Evolutionary conservation across 2,888 invertebrate genomes (phyloP).

Genomic region (Lasioglossum vierecki): DNA sequence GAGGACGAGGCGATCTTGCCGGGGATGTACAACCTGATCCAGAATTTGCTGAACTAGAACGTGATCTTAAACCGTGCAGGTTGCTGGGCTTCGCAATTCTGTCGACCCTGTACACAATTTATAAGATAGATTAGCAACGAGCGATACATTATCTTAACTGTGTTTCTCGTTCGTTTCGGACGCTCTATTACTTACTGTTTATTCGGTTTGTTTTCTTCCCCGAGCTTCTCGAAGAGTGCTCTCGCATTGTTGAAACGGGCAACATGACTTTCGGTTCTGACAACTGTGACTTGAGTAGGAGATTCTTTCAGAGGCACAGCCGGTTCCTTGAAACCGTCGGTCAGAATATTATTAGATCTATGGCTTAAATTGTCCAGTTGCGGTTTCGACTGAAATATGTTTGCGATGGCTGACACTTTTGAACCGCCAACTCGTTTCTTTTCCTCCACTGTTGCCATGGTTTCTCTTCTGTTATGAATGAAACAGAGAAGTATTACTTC

Average conservation of each 20-base stretch:
- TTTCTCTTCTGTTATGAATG: constrained; percentile 30
- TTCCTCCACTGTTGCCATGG: constrained; percentile 88
- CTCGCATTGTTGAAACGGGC: constrained; percentile 96
- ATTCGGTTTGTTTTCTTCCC: constrained; percentile 88
- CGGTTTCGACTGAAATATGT: constrained; percentile 91
- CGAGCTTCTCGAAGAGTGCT: constrained; percentile 95
- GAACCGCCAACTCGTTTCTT: constrained; percentile 89
- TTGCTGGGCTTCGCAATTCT: constrained; percentile 83
- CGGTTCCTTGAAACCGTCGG: constrained; percentile 83
- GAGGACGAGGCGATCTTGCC: constrained; percentile 85
- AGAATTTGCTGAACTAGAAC: constrained; percentile 88
- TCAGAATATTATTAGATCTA: constrained; percentile 78
- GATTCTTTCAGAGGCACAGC: constrained; percentile 82
- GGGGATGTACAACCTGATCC: constrained; percentile 87
- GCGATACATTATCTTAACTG: not conserved
- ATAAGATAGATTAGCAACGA: not conserved
- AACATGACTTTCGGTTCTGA: constrained; percentile 94
- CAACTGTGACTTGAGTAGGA: constrained; percentile 88
- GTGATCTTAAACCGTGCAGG: constrained; percentile 86
- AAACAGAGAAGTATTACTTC: not conserved
- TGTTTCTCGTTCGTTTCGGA: not conserved
- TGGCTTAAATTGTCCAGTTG: constrained; percentile 79
- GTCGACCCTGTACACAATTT: constrained; percentile 70
- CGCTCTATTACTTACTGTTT: constrained; percentile 75
- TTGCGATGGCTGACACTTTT: constrained; percentile 96